Percentiles rank a stretch among this genome's conserved stretches.
Evolutionary conservation across 2,113 vertebrate genomes (phyloP).

Genomic region (Calidris pygmaea): DNA sequence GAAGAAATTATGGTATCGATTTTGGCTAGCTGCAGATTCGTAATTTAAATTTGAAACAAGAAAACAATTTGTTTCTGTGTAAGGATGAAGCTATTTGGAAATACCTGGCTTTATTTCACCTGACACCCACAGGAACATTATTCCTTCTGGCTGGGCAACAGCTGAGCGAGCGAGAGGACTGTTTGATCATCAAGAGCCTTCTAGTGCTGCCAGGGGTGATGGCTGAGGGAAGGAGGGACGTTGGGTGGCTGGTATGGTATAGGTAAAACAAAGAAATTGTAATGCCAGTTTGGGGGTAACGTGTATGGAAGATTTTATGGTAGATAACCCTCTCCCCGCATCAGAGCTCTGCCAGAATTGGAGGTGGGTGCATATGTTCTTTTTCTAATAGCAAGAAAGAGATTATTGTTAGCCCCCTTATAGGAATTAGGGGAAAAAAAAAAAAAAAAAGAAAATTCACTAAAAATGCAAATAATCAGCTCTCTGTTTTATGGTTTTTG

Average conservation of each 20-base stretch:
- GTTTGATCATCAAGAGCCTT: background rate
- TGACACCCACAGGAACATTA: background rate
- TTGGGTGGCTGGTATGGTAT: background rate
- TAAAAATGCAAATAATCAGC: background rate
- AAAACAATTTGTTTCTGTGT: background rate
- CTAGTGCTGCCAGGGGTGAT: background rate
- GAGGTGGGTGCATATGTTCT: background rate
- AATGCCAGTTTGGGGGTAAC: background rate
- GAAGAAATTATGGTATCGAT: conserved; percentile 30
- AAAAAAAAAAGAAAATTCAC: background rate
- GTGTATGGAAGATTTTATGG: background rate
- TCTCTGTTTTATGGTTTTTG: background rate
- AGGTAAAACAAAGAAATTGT: background rate
- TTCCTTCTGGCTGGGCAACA: background rate
- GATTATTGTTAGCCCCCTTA: background rate
- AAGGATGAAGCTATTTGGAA: conserved; percentile 49
- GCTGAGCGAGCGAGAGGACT: background rate
- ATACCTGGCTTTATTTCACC: background rate
- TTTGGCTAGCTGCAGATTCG: conserved; percentile 22
- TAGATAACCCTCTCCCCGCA: background rate
- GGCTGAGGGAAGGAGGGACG: background rate
- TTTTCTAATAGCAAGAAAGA: background rate
- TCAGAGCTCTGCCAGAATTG: background rate
- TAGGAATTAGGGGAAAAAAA: background rate
- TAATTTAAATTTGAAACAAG: conserved; percentile 23